Evolutionary conservation across 2,797 vertebrate genomes (phyloP).

Genomic region (Pangasius djambal): DNA sequence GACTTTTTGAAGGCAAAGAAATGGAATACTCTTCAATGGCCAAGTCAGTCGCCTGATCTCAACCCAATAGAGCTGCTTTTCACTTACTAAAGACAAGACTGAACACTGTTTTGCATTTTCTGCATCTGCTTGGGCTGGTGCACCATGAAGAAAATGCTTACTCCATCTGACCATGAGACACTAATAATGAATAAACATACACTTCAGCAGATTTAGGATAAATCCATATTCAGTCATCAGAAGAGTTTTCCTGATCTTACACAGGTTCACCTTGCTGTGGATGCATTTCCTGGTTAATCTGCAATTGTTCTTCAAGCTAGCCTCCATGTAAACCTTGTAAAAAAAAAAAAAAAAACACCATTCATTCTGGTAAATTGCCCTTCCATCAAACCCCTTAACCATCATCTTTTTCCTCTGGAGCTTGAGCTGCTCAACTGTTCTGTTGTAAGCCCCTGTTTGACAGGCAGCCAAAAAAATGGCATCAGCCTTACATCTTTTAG

Average conservation of each 20-base stretch:
- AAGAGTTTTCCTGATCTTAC: slow-evolving; percentile 43
- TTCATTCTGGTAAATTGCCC: background rate
- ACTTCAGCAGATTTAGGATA: slow-evolving; percentile 16
- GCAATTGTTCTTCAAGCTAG: background rate
- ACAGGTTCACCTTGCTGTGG: background rate
- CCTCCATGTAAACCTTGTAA: background rate
- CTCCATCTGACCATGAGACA: slow-evolving; percentile 50
- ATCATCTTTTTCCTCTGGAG: slow-evolving; percentile 5
- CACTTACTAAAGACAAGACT: no score
- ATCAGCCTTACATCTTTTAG: slow-evolving; percentile 49
- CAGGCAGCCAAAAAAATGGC: slow-evolving; percentile 48
- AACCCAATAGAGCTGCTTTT: no score
- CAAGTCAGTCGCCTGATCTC: no score
- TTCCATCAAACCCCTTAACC: background rate
- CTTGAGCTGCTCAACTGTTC: background rate
- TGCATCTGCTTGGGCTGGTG: slow-evolving; percentile 19
- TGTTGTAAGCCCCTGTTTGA: slow-evolving; percentile 47
- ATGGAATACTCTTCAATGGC: no score
- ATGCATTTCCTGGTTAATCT: background rate
- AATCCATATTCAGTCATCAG: slow-evolving; percentile 36
- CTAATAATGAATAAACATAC: slow-evolving; percentile 39
- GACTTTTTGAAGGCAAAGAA: no score
- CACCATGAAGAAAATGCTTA: slow-evolving; percentile 37
- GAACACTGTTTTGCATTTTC: background rate
- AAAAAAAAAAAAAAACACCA: background rate